Conservation (phyloP, 2,888 invertebrate species). For the Entomobrya proxima region DNA sequence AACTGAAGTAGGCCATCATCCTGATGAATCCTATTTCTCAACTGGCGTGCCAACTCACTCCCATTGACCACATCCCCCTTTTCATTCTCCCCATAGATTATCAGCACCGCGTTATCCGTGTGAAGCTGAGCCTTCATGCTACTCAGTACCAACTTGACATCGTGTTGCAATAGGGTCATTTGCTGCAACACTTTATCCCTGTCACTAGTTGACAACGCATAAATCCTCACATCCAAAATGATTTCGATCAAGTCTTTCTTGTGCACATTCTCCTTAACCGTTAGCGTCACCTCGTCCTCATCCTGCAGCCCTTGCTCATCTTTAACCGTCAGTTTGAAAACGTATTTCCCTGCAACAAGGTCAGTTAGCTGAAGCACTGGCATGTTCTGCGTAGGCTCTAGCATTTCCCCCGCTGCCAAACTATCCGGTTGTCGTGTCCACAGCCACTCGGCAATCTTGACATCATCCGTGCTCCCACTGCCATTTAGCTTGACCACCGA, state of each 20-base stretch:
- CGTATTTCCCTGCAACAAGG: conserved; percentile 90
- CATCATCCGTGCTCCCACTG: conserved; percentile 87
- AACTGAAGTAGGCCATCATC: conserved; percentile 85
- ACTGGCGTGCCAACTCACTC: conserved; percentile 82
- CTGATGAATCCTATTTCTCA: conserved; percentile 84
- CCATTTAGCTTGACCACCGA: conserved; percentile 89
- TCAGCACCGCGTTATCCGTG: conserved; percentile 72
- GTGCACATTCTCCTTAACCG: conserved; percentile 87
- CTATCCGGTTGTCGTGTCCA: conserved; percentile 88
- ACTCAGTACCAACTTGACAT: conserved; percentile 81
- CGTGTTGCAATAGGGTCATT: conserved; percentile 86
- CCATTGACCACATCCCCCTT: conserved; percentile 79
- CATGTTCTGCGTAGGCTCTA: conserved; percentile 86
- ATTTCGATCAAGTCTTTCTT: conserved; percentile 88
- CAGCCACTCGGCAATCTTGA: conserved; percentile 87
- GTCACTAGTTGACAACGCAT: conserved; percentile 83
- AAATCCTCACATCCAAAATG: conserved; percentile 86
- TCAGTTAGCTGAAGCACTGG: conserved; percentile 89
- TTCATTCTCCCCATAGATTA: conserved; percentile 75
- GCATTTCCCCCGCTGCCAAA: conserved; percentile 89
- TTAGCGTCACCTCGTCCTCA: conserved; percentile 89
- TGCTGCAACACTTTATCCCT: conserved; percentile 88
- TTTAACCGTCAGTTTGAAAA: conserved; percentile 91
- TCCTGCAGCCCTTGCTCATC: conserved; percentile 92
- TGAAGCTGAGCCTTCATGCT: conserved; percentile 69